Conservation (phyloP, 2,113 vertebrate genomes). For the Peromyscus leucopus region DNA sequence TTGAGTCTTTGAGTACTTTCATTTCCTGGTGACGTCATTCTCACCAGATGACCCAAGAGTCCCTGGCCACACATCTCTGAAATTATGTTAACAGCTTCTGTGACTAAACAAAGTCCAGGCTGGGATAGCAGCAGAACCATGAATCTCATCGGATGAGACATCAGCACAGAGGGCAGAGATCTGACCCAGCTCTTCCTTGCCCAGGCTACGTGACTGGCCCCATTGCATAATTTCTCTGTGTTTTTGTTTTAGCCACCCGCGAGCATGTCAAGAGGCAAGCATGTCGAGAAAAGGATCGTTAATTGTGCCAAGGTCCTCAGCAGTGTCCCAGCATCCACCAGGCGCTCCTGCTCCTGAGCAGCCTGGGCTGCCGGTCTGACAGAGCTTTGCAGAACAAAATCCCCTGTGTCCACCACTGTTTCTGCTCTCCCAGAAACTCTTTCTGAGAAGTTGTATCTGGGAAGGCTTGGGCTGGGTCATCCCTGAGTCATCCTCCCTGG, state of each 20-base stretch:
- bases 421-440: slow-evolving; percentile 61
- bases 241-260: slow-evolving; percentile 46
- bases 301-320: slow-evolving; percentile 43
- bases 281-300: neutral
- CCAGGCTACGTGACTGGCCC: slow-evolving; percentile 63
- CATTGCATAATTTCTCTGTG: slow-evolving; percentile 68
- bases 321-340: slow-evolving; percentile 43
- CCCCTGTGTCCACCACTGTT: neutral
- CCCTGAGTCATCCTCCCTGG: slow-evolving; percentile 68
- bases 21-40: slow-evolving; percentile 78
- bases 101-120: slow-evolving; percentile 74
- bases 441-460: slow-evolving; percentile 60
- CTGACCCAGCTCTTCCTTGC: slow-evolving; percentile 61
- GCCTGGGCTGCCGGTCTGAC: neutral
- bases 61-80: slow-evolving; percentile 73
- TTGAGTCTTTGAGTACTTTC: slow-evolving; percentile 50
- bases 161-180: slow-evolving; percentile 60
- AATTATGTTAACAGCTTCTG: slow-evolving; percentile 75
- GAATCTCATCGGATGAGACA: slow-evolving; percentile 71
- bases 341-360: neutral
- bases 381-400: neutral
- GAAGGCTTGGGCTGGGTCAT: slow-evolving; percentile 13
- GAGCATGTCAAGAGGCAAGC: slow-evolving; percentile 56
- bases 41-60: slow-evolving; percentile 72
- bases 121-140: slow-evolving; percentile 46